Base-by-base conservation (phyloP, 2,797 vertebrate genomes). In the Thaleichthys pacificus region DNA sequence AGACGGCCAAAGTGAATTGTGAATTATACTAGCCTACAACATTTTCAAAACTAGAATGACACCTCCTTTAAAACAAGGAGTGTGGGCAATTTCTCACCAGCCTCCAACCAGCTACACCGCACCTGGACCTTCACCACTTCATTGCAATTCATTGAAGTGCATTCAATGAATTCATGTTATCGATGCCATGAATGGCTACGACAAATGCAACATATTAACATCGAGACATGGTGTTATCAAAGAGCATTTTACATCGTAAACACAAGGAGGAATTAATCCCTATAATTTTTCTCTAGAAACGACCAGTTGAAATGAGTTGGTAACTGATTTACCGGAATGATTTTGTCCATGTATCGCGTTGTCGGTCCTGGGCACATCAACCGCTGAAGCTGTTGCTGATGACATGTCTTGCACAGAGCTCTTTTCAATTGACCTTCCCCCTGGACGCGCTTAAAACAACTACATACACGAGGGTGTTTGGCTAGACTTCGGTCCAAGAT, bases 251-350 rank as follows among this genome's bases (percentile, higher is more conserved):
- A 47, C 11, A 47, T 47, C 42, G 42, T 47, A 14, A 47, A 47
- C 42, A 47, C 42, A 47, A 47, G 42, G 42, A 12, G 42, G 3
- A 47, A 47, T 12, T 12, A 2, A 47, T 47, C 42, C 2, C 8
- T 42, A 47, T 47, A 47, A 47, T 47, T n/a, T 11, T 6, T 3
- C 19, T n/a, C 51, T n/a, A 56, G 4, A 56, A 56, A 56, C 4
- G 51, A 17, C 19, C 15, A 56, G 51, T n/a, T 67, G 26, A 17
- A 24, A 54, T 19, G 66, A 54, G 49, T 24, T 19, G 17, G 24
- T 26, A 51, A 5, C 7, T 28, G 22, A 21, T 90, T 83, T 91
- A 97, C 96, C 95, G 88, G 91, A 61, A 72, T 78, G 77, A 71
- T 85, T 91, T 14, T 77, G 80, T 2, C 69, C 57, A 4, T 70